Evolutionary conservation across 2,888 invertebrate genomes (phyloP).

Genomic region (Drosophila setosimentum): DNA sequence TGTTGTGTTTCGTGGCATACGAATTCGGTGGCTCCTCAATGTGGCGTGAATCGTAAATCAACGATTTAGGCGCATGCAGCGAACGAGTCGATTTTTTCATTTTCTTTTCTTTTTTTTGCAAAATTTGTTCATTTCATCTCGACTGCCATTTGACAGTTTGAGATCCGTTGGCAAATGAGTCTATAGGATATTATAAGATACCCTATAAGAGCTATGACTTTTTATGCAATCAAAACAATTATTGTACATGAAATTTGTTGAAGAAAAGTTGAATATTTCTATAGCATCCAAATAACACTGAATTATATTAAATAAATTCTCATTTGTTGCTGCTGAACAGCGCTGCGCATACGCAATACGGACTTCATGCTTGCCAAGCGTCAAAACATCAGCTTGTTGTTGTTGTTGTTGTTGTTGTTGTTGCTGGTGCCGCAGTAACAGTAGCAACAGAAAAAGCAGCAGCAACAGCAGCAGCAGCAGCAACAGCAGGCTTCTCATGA

Average conservation of each 20-base stretch:
- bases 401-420: slow-evolving; percentile 20
- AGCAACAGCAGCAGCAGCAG: slow-evolving; percentile 7
- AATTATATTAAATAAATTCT: background rate
- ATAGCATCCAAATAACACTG: background rate
- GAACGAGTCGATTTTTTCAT: slow-evolving; percentile 48
- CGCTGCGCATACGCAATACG: slow-evolving; percentile 71
- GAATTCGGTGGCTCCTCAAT: slow-evolving; percentile 72
- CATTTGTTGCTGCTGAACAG: slow-evolving; percentile 18
- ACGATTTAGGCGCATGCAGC: slow-evolving; percentile 79
- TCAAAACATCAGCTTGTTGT: slow-evolving; percentile 62
- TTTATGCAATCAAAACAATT: background rate
- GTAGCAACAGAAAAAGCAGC: slow-evolving; percentile 2
- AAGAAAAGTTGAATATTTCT: background rate
- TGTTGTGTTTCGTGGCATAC: slow-evolving; percentile 28
- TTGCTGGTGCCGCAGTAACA: slow-evolving; percentile 14
- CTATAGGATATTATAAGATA: slow-evolving; percentile 9
- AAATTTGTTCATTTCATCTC: slow-evolving; percentile 44
- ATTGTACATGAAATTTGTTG: background rate
- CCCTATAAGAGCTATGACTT: slow-evolving; percentile 21
- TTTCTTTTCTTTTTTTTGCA: slow-evolving; percentile 38
- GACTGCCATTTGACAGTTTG: slow-evolving; percentile 63
- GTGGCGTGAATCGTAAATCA: slow-evolving; percentile 82
- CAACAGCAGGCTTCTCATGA: slow-evolving; percentile 64
- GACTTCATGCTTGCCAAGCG: slow-evolving; percentile 47
- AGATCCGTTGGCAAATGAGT: slow-evolving; percentile 22